A percentile compares a stretch with the other conserved stretches of the same genome.
Conservation (phyloP, 2,888 invertebrate species). For the Cantharis flavilabris region DNA sequence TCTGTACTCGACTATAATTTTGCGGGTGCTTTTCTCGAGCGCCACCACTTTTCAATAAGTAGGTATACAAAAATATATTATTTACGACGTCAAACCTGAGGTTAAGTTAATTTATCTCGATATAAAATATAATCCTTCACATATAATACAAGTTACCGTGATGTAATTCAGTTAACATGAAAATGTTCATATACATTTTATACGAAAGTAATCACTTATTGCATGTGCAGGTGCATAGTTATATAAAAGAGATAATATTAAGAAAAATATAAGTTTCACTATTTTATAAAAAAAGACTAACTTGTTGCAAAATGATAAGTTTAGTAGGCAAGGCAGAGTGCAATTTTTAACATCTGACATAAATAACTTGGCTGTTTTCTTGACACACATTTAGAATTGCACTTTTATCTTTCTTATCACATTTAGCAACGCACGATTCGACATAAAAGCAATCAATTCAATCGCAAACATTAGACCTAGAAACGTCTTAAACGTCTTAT, state of each 20-base stretch:
- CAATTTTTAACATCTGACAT: slow-evolving; percentile 12
- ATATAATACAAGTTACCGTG: neutral
- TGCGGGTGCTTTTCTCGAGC: neutral
- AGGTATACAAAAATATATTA: neutral
- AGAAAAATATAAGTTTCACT: slow-evolving; percentile 18
- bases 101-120: neutral
- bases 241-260: neutral
- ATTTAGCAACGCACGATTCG: slow-evolving; percentile 33
- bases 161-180: neutral
- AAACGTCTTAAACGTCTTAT: slow-evolving; percentile 30
- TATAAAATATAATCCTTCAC: neutral
- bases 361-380: slow-evolving; percentile 31
- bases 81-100: neutral
- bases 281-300: slow-evolving; percentile 7
- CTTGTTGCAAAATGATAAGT: slow-evolving; percentile 27
- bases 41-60: neutral
- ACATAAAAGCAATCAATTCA: slow-evolving; percentile 27
- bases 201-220: neutral
- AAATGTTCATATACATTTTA: neutral
- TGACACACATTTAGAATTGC: slow-evolving; percentile 33
- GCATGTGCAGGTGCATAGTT: slow-evolving; percentile 10
- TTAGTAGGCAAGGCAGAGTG: slow-evolving; percentile 15
- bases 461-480: slow-evolving; percentile 30
- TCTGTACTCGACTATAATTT: neutral
- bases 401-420: slow-evolving; percentile 31